Evolutionary conservation across 2,113 vertebrate genomes (phyloP).

Genomic region (Hemichromis elongatus): DNA sequence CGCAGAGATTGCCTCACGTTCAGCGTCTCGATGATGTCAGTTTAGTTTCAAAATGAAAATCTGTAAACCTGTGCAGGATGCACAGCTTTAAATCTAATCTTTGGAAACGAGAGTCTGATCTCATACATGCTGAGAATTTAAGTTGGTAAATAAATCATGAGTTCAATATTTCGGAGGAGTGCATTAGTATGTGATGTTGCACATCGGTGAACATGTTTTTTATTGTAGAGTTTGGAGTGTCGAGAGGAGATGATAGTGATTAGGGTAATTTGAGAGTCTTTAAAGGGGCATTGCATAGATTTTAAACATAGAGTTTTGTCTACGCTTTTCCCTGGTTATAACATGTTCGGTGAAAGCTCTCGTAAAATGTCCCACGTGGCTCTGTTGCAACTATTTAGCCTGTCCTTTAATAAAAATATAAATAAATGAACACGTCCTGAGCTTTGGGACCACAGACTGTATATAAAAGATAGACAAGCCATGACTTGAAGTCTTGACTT

Average conservation of each 20-base stretch:
- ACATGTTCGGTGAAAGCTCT: neutral
- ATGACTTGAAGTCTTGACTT: neutral
- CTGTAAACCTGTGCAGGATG: constrained; percentile 23
- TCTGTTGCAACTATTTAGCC: neutral
- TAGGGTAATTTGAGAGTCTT: neutral
- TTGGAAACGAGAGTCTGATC: constrained; percentile 32
- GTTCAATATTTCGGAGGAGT: constrained; percentile 16
- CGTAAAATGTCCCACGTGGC: neutral
- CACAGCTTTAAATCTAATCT: constrained; percentile 38
- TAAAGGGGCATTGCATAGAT: neutral
- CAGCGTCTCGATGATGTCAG: constrained; percentile 26
- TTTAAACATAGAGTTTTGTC: neutral
- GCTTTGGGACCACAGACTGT: neutral
- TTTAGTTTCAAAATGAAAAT: constrained; percentile 43
- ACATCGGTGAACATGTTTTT: neutral
- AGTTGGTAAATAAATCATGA: constrained; percentile 31
- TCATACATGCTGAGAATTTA: constrained; percentile 42
- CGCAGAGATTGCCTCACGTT: constrained; percentile 1
- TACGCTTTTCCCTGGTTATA: neutral
- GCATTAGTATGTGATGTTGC: constrained; percentile 22
- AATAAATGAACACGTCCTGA: neutral
- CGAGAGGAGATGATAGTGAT: neutral
- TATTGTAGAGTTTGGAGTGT: neutral
- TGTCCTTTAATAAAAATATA: neutral
- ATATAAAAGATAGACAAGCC: neutral